Conservation (phyloP, 2,888 invertebrate species). For the Flexamia atlantica region DNA sequence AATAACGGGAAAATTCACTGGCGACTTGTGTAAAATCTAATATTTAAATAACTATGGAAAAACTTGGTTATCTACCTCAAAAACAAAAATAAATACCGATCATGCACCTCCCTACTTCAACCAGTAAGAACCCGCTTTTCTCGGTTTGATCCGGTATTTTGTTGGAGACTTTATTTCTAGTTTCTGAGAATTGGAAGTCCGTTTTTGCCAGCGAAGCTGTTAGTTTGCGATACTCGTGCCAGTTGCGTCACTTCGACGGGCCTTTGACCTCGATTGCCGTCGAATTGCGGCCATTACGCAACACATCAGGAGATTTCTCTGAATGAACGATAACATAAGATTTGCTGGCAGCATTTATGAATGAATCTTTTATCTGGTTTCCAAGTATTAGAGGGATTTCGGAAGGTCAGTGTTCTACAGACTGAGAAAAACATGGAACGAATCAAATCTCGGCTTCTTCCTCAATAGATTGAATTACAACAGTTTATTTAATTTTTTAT, state of each 20-base stretch:
- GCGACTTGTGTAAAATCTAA: too few relatives aligned
- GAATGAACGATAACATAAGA: not conserved
- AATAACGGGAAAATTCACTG: too few relatives aligned
- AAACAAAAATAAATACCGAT: too few relatives aligned
- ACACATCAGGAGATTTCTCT: not conserved
- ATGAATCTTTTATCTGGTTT: slow-evolving; percentile 12
- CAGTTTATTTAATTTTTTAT: too few relatives aligned
- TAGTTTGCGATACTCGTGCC: not conserved
- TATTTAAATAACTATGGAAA: too few relatives aligned
- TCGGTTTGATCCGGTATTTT: not conserved
- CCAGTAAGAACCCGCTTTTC: not conserved
- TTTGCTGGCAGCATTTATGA: not conserved
- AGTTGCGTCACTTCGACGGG: not conserved
- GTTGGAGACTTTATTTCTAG: not conserved
- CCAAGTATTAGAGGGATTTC: not conserved
- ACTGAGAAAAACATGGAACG: too few relatives aligned
- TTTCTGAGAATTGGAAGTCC: not conserved
- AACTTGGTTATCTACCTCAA: too few relatives aligned
- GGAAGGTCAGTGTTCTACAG: not conserved
- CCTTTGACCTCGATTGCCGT: slow-evolving; percentile 7
- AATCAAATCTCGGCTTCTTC: too few relatives aligned
- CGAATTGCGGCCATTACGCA: slow-evolving; percentile 4
- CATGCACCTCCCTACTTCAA: not conserved
- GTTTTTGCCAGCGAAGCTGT: not conserved
- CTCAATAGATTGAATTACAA: too few relatives aligned